Evolutionary conservation across 1,140 invertebrate genomes (phyloP).

Genomic region (Meloidogyne exigua): DNA sequence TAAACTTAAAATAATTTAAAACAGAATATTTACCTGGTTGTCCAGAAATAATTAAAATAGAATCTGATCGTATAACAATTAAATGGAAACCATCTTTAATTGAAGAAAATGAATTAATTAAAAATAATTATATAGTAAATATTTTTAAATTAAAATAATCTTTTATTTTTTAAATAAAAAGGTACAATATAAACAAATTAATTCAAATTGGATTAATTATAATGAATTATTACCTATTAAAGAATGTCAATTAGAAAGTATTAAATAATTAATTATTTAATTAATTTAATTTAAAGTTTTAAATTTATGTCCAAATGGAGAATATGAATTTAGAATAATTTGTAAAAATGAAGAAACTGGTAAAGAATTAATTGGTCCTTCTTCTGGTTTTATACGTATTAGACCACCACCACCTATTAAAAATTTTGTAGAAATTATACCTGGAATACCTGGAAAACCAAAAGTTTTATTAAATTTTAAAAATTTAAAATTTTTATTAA

Average conservation of each 20-base stretch:
- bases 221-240: constrained; percentile 28
- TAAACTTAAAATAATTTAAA: constrained; percentile 12
- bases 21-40: constrained; percentile 34
- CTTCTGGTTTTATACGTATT: constrained; percentile 55
- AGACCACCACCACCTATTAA: constrained; percentile 44
- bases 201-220: constrained; percentile 20
- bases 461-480: constrained; percentile 36
- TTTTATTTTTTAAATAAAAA: not conserved
- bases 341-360: constrained; percentile 53
- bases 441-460: constrained; percentile 51
- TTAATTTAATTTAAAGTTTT: constrained; percentile 36
- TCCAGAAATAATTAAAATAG: constrained; percentile 52
- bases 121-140: not conserved
- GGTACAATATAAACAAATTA: constrained; percentile 29
- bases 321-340: constrained; percentile 61
- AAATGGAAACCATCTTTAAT: constrained; percentile 51
- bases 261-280: not conserved
- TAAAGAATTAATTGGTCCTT: constrained; percentile 49
- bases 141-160: not conserved
- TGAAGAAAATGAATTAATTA: not conserved
- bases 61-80: constrained; percentile 49
- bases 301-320: constrained; percentile 59
- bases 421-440: constrained; percentile 15
- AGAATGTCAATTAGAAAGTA: constrained; percentile 11
- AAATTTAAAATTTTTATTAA: constrained; percentile 14